Evolutionary conservation across 2,888 invertebrate genomes (phyloP).

Genomic region (Himalopsyche anomala): DNA sequence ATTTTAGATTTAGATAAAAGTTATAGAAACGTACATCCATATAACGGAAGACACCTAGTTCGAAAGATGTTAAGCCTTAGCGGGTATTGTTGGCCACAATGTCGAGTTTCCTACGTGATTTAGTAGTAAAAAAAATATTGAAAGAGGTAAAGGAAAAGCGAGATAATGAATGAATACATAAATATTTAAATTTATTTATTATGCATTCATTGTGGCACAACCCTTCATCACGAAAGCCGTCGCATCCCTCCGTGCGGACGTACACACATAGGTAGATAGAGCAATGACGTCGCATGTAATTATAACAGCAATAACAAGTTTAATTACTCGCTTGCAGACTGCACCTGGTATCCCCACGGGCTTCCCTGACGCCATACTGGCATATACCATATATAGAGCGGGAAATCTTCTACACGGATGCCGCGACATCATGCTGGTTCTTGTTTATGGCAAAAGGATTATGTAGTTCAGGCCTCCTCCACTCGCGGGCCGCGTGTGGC

Average conservation of each 20-base stretch:
- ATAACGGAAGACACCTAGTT: too few relatives aligned
- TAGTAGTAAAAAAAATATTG: too few relatives aligned
- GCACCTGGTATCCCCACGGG: neutral
- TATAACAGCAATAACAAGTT: conserved; percentile 64
- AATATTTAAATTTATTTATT: neutral
- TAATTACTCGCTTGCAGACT: conserved; percentile 58
- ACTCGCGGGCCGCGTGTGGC: too few relatives aligned
- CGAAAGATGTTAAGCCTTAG: too few relatives aligned
- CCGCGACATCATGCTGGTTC: neutral
- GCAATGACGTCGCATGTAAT: conserved; percentile 59
- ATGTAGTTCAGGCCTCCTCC: too few relatives aligned
- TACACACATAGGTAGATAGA: neutral
- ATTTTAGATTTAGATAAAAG: too few relatives aligned
- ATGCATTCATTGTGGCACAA: neutral
- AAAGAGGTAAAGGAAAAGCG: too few relatives aligned
- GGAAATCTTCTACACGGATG: neutral
- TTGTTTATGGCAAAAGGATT: too few relatives aligned
- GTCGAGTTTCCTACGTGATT: too few relatives aligned
- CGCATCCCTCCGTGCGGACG: neutral
- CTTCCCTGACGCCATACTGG: neutral
- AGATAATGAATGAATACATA: too few relatives aligned
- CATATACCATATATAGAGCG: neutral
- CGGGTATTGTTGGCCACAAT: too few relatives aligned
- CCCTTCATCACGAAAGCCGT: neutral
- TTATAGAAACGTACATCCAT: too few relatives aligned